Evolutionary conservation across 2,888 invertebrate genomes (phyloP), one percentile per base, ranked within the genome.

Genomic region (Acrobasis suavella): DNA sequence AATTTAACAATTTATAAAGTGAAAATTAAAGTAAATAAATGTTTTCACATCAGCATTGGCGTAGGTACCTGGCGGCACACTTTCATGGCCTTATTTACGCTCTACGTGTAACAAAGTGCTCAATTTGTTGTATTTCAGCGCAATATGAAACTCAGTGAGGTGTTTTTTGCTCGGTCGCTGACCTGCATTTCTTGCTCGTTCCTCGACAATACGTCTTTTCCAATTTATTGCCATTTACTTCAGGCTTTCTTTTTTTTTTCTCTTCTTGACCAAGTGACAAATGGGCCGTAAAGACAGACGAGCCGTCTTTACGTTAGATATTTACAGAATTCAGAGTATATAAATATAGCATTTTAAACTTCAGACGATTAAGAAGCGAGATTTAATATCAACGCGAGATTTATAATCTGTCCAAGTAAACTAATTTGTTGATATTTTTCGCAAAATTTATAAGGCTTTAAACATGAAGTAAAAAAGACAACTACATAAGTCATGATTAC

Each of bases 121-220:
- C 70, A 75, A 76, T 76, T 78, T 75, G 71, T 76, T 74, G 65
- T 70, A 67, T 79, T 81, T 82, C 78, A 82, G 78, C 71, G 72
- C 76, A 76, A 77, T 76, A 69, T 69, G 69, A 78, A 75, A 73
- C 72, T 71, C 65, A 58, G 65, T 67, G 69, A 76, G 69, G 70
- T 77, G 67, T 77, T 76, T 78, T 60, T 80, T 80, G 77, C 71
- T 67, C 80, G 85, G 85, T 81, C 84, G 76, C 72, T 80, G 86
- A 85, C 86, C 86, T 77, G 81, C 77, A 83, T 83, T 82, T 82
- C 75, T 76, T 75, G 75, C 74, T 73, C 68, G 64, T 67, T 73
- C 69, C 62, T 64, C 69, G 67, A 68, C 73, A 73, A 70, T 76
- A 67, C 62, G 65, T 70, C 71, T 77, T 76, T 70, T 70, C 65